Percentiles rank a stretch among this genome's conserved stretches.
phyloP scores from a whole-genome alignment of 2,797 vertebrate genomes.

The Xenentodon cancila region DNA sequence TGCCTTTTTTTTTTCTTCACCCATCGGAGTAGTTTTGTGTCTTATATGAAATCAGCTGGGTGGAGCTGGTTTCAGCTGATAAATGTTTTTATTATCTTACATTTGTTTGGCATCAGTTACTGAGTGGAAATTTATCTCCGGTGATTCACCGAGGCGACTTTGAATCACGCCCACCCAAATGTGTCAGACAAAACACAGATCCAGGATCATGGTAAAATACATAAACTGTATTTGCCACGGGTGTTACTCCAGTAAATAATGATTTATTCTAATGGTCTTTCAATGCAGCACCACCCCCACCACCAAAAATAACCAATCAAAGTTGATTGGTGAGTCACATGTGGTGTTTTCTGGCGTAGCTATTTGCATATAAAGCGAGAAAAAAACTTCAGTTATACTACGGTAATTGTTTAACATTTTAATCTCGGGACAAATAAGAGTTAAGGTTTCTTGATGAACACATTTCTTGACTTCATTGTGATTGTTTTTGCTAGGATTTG shows the following conservation, averaged over 20 bases:
- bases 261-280: too few relatives aligned
- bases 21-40: conserved; percentile 57
- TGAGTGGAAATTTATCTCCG: conserved; percentile 36
- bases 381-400: too few relatives aligned
- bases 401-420: too few relatives aligned
- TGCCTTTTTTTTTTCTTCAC: conserved; percentile 58
- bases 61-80: conserved; percentile 64
- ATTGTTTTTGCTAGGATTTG: background rate
- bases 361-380: too few relatives aligned
- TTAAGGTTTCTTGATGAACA: background rate
- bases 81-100: conserved; percentile 78
- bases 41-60: conserved; percentile 48
- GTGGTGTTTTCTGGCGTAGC: too few relatives aligned
- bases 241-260: too few relatives aligned
- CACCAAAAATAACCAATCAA: too few relatives aligned
- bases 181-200: conserved; percentile 56
- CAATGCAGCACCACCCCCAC: too few relatives aligned
- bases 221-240: too few relatives aligned
- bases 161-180: conserved; percentile 66
- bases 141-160: conserved; percentile 49
- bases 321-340: too few relatives aligned
- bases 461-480: background rate
- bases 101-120: conserved; percentile 65
- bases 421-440: too few relatives aligned
- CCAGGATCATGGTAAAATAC: conserved; percentile 7